Evolutionary conservation across 2,888 invertebrate genomes (phyloP), one percentile per base, ranked within the genome.

Genomic region (Loripinus fragilis): DNA sequence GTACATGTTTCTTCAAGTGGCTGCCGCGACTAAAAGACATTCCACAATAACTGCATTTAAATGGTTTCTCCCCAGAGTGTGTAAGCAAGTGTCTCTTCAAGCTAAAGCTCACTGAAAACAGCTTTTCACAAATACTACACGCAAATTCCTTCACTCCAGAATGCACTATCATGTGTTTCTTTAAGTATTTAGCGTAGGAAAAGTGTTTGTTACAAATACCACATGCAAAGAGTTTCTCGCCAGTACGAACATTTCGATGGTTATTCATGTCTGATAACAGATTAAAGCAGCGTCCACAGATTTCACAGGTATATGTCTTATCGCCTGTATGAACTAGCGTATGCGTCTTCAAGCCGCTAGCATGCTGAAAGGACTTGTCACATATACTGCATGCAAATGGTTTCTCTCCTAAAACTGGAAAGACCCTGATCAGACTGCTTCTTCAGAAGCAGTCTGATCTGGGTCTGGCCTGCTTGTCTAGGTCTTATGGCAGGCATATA

Each of bases 21-120:
- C 48, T 5, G 12, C 12, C 48, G n/a, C 20, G 48, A 5, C 20
- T 55, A 28, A 55, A 55, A 12, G 23, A 25, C 28, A 8, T 25
- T 7, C 55, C 55, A 55, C 55, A 55, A 7, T 12, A 8, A 28
- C 8, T 28, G 28, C 55, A 55, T 10, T 8, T 17, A 28, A 28
- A 28, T 55, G 55, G 55, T 55, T 55, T 55, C 30, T 55, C 55
- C 8, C 55, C 55, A 55, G 5, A 28, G 28, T 55, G 55, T 17
- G 28, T 28, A 25, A 55, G 23, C 55, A 55, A 28, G 28, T 55
- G 55, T 7, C 7, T 20, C 8, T 55, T 55, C 7, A 55, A 20
- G 20, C 20, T 28, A 8, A 8, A 3, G 5, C 8, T 20, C 7
- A 5, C 5, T 7, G 30, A 8, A 55, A 55, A 55, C 17, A 7